These are phyloP conservation scores for Drosophila aldrichi DNA, from an alignment of 2,888 invertebrate species.

Conservation along the genomic window DNA sequence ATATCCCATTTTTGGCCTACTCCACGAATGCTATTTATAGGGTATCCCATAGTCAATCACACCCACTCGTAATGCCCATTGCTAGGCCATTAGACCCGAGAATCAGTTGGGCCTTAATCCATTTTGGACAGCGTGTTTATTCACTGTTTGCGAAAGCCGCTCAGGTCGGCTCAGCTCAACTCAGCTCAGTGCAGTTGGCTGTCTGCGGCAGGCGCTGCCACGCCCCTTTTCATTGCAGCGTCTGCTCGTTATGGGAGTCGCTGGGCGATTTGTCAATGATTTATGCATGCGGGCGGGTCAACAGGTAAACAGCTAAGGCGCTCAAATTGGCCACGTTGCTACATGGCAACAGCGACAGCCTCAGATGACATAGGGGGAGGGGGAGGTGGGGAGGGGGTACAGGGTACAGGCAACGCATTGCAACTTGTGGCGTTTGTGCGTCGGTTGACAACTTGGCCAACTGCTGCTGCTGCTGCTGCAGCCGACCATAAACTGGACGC, in stretches of 20 bases:
- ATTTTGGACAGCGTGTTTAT: conserved; percentile 2
- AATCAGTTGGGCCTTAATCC: not conserved
- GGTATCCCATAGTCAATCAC: not conserved
- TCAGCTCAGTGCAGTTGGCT: conserved; percentile 14
- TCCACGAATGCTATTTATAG: not conserved
- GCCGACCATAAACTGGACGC: conserved; percentile 54
- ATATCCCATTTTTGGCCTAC: not conserved
- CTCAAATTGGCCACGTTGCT: conserved; percentile 47
- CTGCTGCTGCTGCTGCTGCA: conserved; percentile 14
- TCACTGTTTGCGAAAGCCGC: not conserved
- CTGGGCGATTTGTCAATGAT: conserved; percentile 52
- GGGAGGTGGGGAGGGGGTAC: not conserved
- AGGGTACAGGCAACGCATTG: not conserved
- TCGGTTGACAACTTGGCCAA: conserved; percentile 21
- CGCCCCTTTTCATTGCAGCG: conserved; percentile 45
- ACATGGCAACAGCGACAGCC: not conserved
- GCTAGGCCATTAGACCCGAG: not conserved
- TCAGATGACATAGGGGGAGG: not conserved
- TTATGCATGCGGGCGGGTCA: conserved; percentile 38
- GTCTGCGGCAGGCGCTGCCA: conserved; percentile 29
- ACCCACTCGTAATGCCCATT: not conserved
- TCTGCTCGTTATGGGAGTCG: conserved; percentile 57
- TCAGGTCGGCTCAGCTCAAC: not conserved
- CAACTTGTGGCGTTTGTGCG: conserved; percentile 37
- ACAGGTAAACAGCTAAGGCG: conserved; percentile 32